A percentile compares a stretch with the other conserved stretches of the same genome.
Evolutionary conservation across 1,140 invertebrate genomes (phyloP).

Genomic region (Zaprionus ghesquierei): DNA sequence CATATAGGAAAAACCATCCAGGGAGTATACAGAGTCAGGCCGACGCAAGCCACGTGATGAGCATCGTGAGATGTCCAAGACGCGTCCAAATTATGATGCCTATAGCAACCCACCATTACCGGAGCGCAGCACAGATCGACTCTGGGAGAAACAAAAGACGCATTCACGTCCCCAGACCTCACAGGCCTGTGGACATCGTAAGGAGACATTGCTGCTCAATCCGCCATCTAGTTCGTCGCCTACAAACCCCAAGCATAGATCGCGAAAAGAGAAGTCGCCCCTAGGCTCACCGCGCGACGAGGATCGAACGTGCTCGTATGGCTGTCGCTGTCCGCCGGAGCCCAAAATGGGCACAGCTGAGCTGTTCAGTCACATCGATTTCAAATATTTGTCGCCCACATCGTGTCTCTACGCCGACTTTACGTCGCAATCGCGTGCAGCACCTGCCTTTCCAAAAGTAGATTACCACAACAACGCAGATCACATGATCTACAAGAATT

Average conservation of each 20-base stretch:
- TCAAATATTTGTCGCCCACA: background rate
- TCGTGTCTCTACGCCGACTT: background rate
- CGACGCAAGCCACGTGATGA: background rate
- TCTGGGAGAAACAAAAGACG: background rate
- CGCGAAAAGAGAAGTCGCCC: background rate
- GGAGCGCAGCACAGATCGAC: background rate
- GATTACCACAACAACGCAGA: background rate
- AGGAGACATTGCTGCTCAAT: background rate
- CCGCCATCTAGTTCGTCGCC: background rate
- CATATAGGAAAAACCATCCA: background rate
- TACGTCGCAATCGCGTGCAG: background rate
- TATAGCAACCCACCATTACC: background rate
- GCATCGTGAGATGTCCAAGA: background rate
- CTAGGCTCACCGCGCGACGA: background rate
- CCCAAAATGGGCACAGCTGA: background rate
- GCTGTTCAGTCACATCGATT: background rate
- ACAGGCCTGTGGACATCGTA: background rate
- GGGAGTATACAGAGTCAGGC: background rate
- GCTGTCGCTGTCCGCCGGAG: background rate
- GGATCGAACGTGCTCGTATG: background rate
- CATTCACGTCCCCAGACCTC: background rate
- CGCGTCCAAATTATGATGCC: background rate
- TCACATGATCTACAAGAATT: conserved; percentile 14
- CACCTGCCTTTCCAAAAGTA: background rate
- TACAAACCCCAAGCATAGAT: background rate